Evolutionary conservation across 2,797 vertebrate species (phyloP), one percentile per base, ranked within the genome.

Genomic region (Coranthus polyacanthus): DNA sequence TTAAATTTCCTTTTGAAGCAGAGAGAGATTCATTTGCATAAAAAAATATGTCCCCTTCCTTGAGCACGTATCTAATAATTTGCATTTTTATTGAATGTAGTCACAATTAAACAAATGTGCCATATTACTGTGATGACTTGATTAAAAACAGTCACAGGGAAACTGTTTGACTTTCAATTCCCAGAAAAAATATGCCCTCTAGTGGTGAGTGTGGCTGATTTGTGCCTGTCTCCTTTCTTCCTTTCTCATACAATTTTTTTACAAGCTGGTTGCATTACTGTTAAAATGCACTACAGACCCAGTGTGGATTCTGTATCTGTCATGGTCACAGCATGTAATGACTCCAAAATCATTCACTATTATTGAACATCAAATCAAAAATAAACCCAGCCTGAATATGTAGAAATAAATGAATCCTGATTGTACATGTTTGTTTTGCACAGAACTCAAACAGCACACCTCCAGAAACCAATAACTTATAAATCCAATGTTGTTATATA

Each of bases 401-500:
- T 39, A 47, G 18, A 61, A 65, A 64, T 20, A 42, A 60, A 70
- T 68, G 20, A 76, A 58, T 68, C 69, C 63, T 83, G 64, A 87
- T 79, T 80, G 68, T 79, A 82, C 58, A 81, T 56, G 72, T 79
- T 91, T 94, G 91, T 72, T 57, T 92, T 92, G 90, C 94, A 95
- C 94, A 94, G 90, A 95, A 95, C 92, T 92, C 86, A 92, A 95
- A 95, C 92, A 93, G 92, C 92, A 93, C 93, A 92, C 92, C 93
- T 93, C 92, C 94, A 95, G 55, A 95, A 96, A 95, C 89, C 92
- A 95, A 95, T 94, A 93, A 95, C 91, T 96, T 96, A 95, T 91
- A 94, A 96, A 96, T 95, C 91, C 91, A 93, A 92, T 91, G 94
- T 94, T 94, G 93, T 94, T 94, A 95, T 97, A 96, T 65, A 96